phyloP scores from a whole-genome alignment of 2,113 vertebrate genomes.

The Ophiodon elongatus region DNA sequence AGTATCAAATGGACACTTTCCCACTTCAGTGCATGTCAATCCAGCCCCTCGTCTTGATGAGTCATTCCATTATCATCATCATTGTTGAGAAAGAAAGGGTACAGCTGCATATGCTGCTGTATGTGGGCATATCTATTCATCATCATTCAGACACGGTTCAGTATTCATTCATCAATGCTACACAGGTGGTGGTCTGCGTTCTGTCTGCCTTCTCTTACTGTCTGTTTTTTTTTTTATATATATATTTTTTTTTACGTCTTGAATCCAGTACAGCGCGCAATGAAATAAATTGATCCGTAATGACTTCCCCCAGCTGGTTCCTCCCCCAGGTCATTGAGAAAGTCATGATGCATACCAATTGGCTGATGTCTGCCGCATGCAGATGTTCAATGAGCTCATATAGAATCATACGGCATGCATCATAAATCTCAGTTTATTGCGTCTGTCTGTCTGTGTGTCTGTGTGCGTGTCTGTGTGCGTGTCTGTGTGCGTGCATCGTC shows the following conservation, averaged over 20 bases:
- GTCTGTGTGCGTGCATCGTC: conserved; percentile 1
- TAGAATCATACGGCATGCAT: conserved; percentile 25
- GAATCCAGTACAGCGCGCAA: not conserved
- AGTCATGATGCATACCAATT: conserved; percentile 30
- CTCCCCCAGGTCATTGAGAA: not conserved
- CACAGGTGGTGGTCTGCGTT: not conserved
- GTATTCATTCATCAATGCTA: not conserved
- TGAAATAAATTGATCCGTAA: not conserved
- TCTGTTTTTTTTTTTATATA: not conserved
- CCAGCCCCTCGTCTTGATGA: not conserved
- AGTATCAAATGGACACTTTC: conserved; percentile 6
- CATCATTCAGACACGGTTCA: not conserved
- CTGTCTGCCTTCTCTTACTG: not conserved
- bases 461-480: conserved; percentile 6
- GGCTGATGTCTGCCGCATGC: conserved; percentile 37
- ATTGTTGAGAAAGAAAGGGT: not conserved
- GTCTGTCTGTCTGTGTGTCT: conserved; percentile 4
- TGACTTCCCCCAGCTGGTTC: not conserved
- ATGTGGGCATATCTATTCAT: not conserved
- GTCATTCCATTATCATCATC: not conserved
- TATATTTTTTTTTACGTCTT: too few species aligned
- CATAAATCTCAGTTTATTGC: conserved; percentile 15
- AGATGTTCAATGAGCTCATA: conserved; percentile 60
- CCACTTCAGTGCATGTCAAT: not conserved
- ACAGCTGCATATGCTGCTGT: not conserved